Base-by-base conservation (phyloP, 2,888 invertebrate genomes). In the Drosophila rubida region DNA sequence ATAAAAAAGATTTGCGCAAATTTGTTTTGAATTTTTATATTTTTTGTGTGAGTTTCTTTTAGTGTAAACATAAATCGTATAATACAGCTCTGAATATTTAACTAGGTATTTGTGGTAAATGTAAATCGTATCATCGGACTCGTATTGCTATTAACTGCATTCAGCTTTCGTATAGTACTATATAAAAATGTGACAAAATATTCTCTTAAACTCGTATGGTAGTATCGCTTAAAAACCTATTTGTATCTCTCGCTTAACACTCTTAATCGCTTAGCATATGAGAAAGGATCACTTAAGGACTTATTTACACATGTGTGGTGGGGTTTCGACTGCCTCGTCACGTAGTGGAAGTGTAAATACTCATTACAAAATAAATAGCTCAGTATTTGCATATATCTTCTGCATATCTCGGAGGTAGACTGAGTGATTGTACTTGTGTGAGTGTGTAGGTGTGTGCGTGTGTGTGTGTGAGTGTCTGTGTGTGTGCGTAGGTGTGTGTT, bases 211-310 rank as follows among this genome's bases (percentile, higher is more conserved):
- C 7, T 27, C 22, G 14, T 58, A 27, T 51, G 25, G 37, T 35
- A 22, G 19, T 51, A 59, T 50, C 22, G 14, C 45, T 57, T 23
- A 48, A 48, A 54, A 30, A 11, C 50, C 59, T 67, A 69, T 30
- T 44, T 69, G 71, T 75, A 57, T 62, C 62, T 72, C 62, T 85
- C 64, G 70, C 76, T 76, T 85, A 76, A 62, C 66, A 66, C 66
- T 86, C 80, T 87, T 84, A 88, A 72, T 76, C 84, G 88, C 88
- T 87, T 85, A 85, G 87, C 85, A 84, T 87, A 88, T 70, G 73
- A 80, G 80, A 72, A 86, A 86, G 89, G 89, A 86, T 86, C 86
- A 86, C 86, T 88, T 86, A 71, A 78, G 89, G 84, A 79, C 53
- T 75, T 88, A 87, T 86, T 86, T 86, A 86, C 85, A 87, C 85